Evolutionary conservation across 2,113 vertebrate species (phyloP), one percentile per base, ranked within the genome.

Genomic region (Microcebus tavaratra): DNA sequence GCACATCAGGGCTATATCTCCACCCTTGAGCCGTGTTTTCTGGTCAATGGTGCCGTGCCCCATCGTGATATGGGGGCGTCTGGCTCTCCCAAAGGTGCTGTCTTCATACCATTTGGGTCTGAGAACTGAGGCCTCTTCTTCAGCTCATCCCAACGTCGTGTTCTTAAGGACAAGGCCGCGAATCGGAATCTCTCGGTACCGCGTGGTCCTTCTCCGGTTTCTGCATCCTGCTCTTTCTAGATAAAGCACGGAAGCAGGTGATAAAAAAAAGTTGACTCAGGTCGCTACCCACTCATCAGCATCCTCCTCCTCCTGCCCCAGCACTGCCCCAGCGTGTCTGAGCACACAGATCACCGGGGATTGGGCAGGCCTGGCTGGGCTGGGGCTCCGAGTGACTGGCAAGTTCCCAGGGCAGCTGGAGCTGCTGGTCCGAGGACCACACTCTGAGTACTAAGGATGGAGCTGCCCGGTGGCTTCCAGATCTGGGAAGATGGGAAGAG

Each of bases 281-380:
- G 36, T 9, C 63, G 53, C 18, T 27, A 3, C 20, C 34, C 6
- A 12, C 15, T 55, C 29, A 9, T 31, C 45, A 8, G 45, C 45
- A 2, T 31, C 17, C 4, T 27, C 21, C 1, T 8, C n/a, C 20
- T 63, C 8, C 42, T 5, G 21, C 65, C 12, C 34, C 2, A 9
- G 0, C 21, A 1, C 12, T 6, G 70, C n/a, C 29, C 39, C 15
- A 0, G 10, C 57, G 2, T 31, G 15, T 17, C 63, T 13, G 23
- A 5, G 36, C 76, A 14, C 45, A 2, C 9, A 6, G 5, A 12
- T 21, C 14, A 12, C 63, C 0, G 0, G 39, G 8, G 0, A 57
- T 5, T n/a, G 13, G 0, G 42, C 2, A 8, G 31, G 20, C 9
- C 53, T 31, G 50, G 61, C 1, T 0, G 23, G 8, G 39, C 36